phyloP scores from a whole-genome alignment of 2,113 vertebrate genomes.

The Pongo abelii region DNA sequence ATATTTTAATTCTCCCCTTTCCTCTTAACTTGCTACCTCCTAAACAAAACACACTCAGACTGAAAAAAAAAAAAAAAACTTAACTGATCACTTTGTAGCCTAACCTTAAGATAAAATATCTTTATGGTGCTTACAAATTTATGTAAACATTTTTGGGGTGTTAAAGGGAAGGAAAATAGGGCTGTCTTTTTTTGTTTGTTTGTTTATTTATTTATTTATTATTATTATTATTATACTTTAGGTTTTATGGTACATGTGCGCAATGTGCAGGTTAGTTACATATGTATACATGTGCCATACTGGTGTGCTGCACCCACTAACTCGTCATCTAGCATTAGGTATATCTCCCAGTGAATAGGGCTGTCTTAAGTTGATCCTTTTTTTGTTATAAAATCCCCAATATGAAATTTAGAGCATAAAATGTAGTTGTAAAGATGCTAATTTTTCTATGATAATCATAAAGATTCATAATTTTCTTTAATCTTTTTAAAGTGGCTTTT shows the following conservation, averaged over 20 bases:
- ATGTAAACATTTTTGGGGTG: slow-evolving; percentile 53
- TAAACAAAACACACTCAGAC: slow-evolving; percentile 58
- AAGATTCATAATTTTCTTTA: slow-evolving; percentile 58
- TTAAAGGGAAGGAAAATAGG: slow-evolving; percentile 24
- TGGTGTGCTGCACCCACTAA: too few species aligned
- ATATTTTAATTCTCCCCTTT: slow-evolving; percentile 72
- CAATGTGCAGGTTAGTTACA: too few species aligned
- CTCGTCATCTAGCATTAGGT: too few species aligned
- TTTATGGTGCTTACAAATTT: slow-evolving; percentile 41
- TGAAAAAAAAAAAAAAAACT: background rate
- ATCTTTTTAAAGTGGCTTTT: slow-evolving; percentile 40
- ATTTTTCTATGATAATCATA: slow-evolving; percentile 35
- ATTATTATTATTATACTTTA: too few species aligned
- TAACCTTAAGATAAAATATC: slow-evolving; percentile 48
- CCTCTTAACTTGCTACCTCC: slow-evolving; percentile 71
- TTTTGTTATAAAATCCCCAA: slow-evolving; percentile 21
- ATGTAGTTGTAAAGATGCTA: slow-evolving; percentile 27
- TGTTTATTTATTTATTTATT: too few species aligned
- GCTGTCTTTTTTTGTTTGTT: background rate
- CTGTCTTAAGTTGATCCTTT: slow-evolving; percentile 41
- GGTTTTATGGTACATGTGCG: too few species aligned
- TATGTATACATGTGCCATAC: too few species aligned
- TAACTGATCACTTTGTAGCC: slow-evolving; percentile 51
- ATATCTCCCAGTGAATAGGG: background rate
- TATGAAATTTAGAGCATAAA: slow-evolving; percentile 51